These are phyloP conservation scores for Burhinus bistriatus DNA, from an alignment of 2,113 vertebrate species.

Conservation along the genomic window DNA sequence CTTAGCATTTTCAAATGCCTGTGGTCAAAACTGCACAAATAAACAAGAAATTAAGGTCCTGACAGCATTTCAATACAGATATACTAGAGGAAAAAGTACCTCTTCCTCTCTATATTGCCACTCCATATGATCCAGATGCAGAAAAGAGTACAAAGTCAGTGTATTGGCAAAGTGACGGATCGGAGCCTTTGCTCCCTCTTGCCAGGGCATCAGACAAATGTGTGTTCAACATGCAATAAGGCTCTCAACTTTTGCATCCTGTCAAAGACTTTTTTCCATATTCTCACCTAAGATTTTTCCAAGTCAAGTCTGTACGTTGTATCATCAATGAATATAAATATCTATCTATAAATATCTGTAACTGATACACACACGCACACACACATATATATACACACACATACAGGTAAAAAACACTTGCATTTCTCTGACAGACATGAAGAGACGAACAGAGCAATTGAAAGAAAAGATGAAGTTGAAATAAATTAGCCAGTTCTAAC, in stretches of 20 bases:
- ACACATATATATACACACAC: background rate
- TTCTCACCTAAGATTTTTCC: background rate
- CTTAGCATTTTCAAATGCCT: background rate
- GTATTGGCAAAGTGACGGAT: background rate
- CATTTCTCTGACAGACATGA: background rate
- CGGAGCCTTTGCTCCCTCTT: background rate
- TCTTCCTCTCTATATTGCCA: background rate
- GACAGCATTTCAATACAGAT: background rate
- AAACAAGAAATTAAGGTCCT: background rate
- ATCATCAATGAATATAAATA: background rate
- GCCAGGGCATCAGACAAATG: background rate
- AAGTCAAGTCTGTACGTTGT: background rate
- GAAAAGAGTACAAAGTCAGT: background rate
- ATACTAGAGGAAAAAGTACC: background rate
- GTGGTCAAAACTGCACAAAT: background rate
- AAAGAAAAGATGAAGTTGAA: background rate
- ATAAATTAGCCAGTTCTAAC: background rate
- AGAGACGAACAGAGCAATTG: background rate
- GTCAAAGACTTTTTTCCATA: background rate
- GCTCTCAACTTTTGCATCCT: background rate
- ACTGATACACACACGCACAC: background rate
- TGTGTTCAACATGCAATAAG: background rate
- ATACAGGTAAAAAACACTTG: background rate
- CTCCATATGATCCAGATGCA: background rate
- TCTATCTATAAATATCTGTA: background rate